Percentiles rank a stretch among this genome's conserved stretches.
Conservation (phyloP, 53 echinoderm and acorn worm genomes). For the Echinometra lucunter region DNA sequence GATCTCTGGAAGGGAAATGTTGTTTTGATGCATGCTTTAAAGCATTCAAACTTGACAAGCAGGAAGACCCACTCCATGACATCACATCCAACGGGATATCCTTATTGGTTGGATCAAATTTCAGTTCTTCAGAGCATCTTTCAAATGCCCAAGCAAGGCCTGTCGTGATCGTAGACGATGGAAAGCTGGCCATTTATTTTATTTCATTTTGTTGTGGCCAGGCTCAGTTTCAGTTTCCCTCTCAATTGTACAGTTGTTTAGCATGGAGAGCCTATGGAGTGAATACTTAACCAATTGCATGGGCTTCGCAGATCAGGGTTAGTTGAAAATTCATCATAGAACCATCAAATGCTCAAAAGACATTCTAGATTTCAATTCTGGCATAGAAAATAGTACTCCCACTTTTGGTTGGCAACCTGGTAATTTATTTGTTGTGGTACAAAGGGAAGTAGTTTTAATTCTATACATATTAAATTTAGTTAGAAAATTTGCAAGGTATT, state of each 20-base stretch:
- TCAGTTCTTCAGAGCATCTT: not conserved
- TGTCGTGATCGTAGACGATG: not conserved
- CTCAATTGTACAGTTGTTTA: not conserved
- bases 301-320: not conserved
- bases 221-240: not conserved
- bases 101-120: not conserved
- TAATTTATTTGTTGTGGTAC: not conserved
- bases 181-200: slow-evolving; percentile 27
- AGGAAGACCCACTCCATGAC: not conserved
- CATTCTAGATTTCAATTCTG: not conserved
- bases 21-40: not conserved
- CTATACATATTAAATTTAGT: not conserved
- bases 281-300: not conserved
- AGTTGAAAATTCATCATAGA: not conserved
- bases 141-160: not conserved
- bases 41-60: not conserved
- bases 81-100: slow-evolving; percentile 20
- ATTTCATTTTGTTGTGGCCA: not conserved
- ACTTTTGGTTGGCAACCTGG: not conserved
- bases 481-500: too few relatives aligned
- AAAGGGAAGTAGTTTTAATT: not conserved
- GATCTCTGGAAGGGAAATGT: not conserved
- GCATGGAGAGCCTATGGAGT: slow-evolving; percentile 16
- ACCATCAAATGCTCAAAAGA: not conserved
- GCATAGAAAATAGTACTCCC: not conserved